Evolutionary conservation across 1,140 invertebrate species (phyloP), one percentile per base, ranked within the genome.

Genomic region (Diorhabda sublineata): DNA sequence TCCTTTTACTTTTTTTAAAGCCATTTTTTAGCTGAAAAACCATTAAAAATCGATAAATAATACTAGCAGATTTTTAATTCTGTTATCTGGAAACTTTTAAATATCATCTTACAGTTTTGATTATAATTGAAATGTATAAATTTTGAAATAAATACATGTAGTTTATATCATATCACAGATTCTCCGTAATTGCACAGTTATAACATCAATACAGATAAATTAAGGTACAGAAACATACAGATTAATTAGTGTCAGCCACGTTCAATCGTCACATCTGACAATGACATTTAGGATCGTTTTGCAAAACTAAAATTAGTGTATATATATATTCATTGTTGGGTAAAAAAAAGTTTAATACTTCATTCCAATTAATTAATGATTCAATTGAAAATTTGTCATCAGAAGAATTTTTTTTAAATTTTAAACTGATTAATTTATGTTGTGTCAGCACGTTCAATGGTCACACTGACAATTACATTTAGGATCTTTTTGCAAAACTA

Each of bases 1-100:
- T 63, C 96, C 97, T 85, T 98, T 98, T 71, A 99, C 97, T 87
- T 98, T 99, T 81, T 94, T 92, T 72, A 97, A 87, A 82, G 94
- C 95, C 94, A 97, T 97, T 78, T 82, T 86, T 67, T n/a, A 62
- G 66, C 66, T 68, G 60, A 68, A 68, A 68, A 61, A 45, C 11
- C 42, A 58, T 43, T 60, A 43, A 58, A 44, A 66, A 66, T 66
- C 64, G 44, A 66, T 66, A 66, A 66, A 66, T 42, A 64, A 44
- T 42, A 41, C 11, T 52, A 52, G 58, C 58, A 60, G 6, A 26
- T 6, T 60, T 42, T 60, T 26, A 60, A 60, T 7, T 26, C 26
- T 26, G 26, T 26, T 26, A 26, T 26, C 5, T 6, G 6, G 58
- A 3, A 60, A 42, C 8, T 8, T 8, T 45, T 44, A 4, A 66